Evolutionary conservation across 1,140 invertebrate genomes (phyloP), one percentile per base, ranked within the genome.

Genomic region (Palaemon carinicauda): DNA sequence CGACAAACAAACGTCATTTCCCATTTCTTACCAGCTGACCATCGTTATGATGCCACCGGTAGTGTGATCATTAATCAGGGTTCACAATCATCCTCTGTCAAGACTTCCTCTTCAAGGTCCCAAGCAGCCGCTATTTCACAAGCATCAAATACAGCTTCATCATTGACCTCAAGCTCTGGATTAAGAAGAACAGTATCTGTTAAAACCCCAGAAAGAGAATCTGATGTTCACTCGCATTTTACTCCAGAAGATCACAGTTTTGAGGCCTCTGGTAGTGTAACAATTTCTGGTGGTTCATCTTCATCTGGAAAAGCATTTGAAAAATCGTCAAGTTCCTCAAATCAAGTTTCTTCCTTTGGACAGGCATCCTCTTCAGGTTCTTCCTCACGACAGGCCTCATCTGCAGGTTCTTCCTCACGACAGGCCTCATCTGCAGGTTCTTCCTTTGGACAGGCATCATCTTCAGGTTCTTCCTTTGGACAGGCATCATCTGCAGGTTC

Each of bases 1-100:
- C 75, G 88, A n/a, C 17, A 60, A 12, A 54, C 74, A 15, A 79
- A 31, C 50, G 88, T 88, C 5, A 88, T 88, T 24, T 69, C 69
- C 19, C 84, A 86, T 83, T 88, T 88, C 50, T 53, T 73, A 19
- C 88, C 88, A 0, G 88, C 88, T 9, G 88, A 88, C 24, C 88
- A 88, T 73, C 54, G 21, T 54, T 88, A 88, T 52, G 88, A 88
- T 4, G 88, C 88, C 19, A 82, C 80, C 1, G 88, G 88, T 19
- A 78, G 78, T 29, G 88, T 88, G n/a, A 79, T 80, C 29, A 88
- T 88, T 56, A 50, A 60, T 33, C 75, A 65, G 52, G 78, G 53
- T 21, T 77, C 41, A 41, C 7, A 12, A 41, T 41, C 41, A 41
- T 41, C 41, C 7, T 41, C 41, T 41, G 41, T 4, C 41, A 41